Evolutionary conservation across 2,113 vertebrate species (phyloP).

Genomic region (Monopterus albus): DNA sequence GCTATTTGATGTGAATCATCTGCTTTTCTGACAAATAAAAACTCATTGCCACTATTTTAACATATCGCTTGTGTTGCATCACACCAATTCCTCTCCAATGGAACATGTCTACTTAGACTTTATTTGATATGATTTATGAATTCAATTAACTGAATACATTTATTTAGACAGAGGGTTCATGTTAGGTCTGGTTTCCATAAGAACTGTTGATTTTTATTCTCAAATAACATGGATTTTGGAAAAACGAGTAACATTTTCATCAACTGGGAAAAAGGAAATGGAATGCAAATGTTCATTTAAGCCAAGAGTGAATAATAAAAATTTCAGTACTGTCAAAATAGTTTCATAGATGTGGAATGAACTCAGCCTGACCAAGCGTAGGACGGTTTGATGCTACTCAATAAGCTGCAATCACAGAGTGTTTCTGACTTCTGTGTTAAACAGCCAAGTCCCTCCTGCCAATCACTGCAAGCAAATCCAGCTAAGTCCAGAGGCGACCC

Average conservation of each 20-base stretch:
- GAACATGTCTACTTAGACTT: conserved; percentile 2
- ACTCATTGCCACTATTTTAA: not conserved
- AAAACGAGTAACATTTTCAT: conserved; percentile 13
- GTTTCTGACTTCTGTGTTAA: conserved; percentile 38
- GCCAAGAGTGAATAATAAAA: conserved; percentile 47
- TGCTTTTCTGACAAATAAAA: conserved; percentile 14
- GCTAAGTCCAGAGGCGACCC: conserved; percentile 45
- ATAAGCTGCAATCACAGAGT: conserved; percentile 54
- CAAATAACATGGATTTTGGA: conserved; percentile 16
- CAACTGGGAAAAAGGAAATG: conserved; percentile 34
- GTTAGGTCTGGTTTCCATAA: conserved; percentile 18
- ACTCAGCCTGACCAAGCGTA: conserved; percentile 52
- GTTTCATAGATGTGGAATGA: conserved; percentile 56
- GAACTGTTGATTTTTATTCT: conserved; percentile 26
- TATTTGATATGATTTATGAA: conserved; percentile 18
- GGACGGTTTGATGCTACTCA: conserved; percentile 33
- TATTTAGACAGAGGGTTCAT: conserved; percentile 19
- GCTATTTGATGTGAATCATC: conserved; percentile 31
- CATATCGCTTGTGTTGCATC: not conserved
- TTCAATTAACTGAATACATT: conserved; percentile 17
- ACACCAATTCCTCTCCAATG: not conserved
- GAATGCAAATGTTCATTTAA: conserved; percentile 44
- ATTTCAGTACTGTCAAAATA: conserved; percentile 56
- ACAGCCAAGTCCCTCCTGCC: conserved; percentile 31
- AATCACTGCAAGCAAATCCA: conserved; percentile 45